Evolutionary conservation across 1,140 invertebrate species (phyloP), one percentile per base, ranked within the genome.

Genomic region (Tetramorium alpestre): DNA sequence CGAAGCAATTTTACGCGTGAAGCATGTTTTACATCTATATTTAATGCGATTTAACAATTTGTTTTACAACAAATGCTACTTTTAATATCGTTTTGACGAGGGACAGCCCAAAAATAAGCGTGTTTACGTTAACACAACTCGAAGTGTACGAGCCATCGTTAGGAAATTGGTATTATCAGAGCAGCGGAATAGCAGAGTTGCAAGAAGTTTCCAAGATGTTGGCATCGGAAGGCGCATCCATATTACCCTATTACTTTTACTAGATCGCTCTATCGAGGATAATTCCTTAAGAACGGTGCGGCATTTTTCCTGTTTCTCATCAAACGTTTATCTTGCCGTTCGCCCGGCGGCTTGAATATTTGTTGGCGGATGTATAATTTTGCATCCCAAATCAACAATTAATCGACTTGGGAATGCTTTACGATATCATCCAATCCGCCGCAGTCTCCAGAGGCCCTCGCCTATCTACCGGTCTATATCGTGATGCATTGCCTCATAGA

Each of bases 301-400:
- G 80, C 69, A 84, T 84, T 84, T 84, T 84, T 84, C 69, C 18
- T 41, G 54, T 75, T 84, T 84, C 69, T 75, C 69, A 84, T 75
- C 69, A 84, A 75, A 84, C 80, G 44, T 84, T 84, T 73, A 84
- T 84, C 80, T 49, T 25, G 25, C 28, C 67, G 67, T 73, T 33
- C 25, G 69, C 80, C 80, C 54, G 80, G 80, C 80, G 80, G 80
- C 80, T 60, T 84, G 80, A 84, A 84, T 75, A 89, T 87, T 89
- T 87, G 78, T 73, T 16, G 6, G n/a, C 28, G 41, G 69, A 44
- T 51, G 28, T 41, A 80, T 72, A 44, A 76, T 89, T 89, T 89
- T 81, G 82, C 88, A 56, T 41, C 56, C 38, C 38, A 78, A 51
- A 78, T 89, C 85, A 89, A 89, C 76, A 89, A 89, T 89, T 85